Conservation (phyloP, 2,113 vertebrate genomes). For the Lonchura striata region DNA sequence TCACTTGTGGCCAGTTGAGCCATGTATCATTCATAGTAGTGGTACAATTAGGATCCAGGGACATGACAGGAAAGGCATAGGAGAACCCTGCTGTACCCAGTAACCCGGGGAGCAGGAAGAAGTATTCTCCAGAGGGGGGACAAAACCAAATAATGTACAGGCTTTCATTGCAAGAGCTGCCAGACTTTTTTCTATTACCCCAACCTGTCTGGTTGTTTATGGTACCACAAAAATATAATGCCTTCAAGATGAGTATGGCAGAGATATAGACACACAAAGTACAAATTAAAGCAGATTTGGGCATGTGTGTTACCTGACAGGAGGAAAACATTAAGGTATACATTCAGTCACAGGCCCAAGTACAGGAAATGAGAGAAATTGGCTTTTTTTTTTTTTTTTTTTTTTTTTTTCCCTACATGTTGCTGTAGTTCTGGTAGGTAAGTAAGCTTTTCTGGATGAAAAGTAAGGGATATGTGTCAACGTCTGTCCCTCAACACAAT, state of each 20-base stretch:
- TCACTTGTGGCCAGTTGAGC: background rate
- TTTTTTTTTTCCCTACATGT: background rate
- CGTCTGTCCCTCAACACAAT: background rate
- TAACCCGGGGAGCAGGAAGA: background rate
- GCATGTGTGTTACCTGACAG: background rate
- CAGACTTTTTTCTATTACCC: background rate
- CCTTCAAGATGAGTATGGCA: background rate
- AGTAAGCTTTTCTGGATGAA: background rate
- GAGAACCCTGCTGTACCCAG: background rate
- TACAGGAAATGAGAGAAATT: background rate
- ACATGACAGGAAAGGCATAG: accelerated
- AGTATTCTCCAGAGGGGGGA: background rate
- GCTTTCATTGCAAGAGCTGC: background rate
- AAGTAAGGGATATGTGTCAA: background rate
- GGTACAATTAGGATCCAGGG: background rate
- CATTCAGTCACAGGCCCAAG: background rate
- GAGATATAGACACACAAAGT: background rate
- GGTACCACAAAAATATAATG: background rate
- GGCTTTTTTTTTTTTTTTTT: too few relatives aligned
- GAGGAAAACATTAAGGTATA: background rate
- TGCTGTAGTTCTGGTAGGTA: background rate
- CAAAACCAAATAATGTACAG: background rate
- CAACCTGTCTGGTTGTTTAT: background rate
- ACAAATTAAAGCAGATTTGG: background rate
- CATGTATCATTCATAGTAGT: background rate